A percentile compares a stretch with the other conserved stretches of the same genome.
These are phyloP conservation scores for Cheumatopsyche charites DNA, from an alignment of 1,140 invertebrate genomes.

Conservation along the genomic window DNA sequence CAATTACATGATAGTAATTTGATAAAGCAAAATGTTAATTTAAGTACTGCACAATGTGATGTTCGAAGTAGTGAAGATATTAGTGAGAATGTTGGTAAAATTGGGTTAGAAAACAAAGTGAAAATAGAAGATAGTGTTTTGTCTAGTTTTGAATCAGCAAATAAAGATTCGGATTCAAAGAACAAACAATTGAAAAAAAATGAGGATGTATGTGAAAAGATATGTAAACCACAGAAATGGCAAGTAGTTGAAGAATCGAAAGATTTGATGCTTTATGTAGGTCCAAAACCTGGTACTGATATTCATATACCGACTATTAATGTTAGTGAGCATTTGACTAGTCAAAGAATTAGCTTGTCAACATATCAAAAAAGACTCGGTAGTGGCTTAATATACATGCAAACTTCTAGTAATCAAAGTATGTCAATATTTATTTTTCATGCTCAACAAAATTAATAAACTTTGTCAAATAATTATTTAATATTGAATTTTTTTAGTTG, in stretches of 20 bases:
- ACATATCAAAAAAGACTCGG: constrained; percentile 74
- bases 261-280: constrained; percentile 54
- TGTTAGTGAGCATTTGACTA: constrained; percentile 74
- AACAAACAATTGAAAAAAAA: constrained; percentile 21
- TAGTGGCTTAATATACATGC: constrained; percentile 56
- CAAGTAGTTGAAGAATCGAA: constrained; percentile 36
- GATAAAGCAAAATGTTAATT: background rate
- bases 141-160: constrained; percentile 16
- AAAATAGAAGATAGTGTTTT: background rate
- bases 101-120: background rate
- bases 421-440: background rate
- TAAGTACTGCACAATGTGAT: constrained; percentile 4
- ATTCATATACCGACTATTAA: constrained; percentile 74
- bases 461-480: too few species aligned
- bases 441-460: too few species aligned
- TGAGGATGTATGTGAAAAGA: constrained; percentile 20
- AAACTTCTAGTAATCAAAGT: constrained; percentile 30
- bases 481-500: constrained; percentile 14
- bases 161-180: background rate
- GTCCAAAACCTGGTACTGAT: constrained; percentile 60
- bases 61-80: background rate
- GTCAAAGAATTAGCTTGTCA: constrained; percentile 74
- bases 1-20: background rate
- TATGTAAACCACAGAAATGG: constrained; percentile 22
- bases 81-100: background rate